phyloP scores from a whole-genome alignment of 2,888 invertebrate species.

The Parthenolecanium corni region DNA sequence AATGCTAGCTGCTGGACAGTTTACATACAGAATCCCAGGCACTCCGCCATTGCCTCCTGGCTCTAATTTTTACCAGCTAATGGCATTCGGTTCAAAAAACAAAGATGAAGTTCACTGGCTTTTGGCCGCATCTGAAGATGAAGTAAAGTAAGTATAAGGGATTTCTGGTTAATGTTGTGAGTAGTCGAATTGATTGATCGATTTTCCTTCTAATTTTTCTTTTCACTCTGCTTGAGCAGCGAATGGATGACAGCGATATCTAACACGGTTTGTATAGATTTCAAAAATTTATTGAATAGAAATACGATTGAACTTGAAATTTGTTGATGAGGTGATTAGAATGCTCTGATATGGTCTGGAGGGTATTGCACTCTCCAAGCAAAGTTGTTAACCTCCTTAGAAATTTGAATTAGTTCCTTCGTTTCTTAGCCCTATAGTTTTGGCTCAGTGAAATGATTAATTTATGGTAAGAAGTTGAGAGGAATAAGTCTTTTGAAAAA shows the following conservation, averaged over 20 bases:
- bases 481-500: no score
- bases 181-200: not conserved
- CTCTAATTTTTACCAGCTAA: slow-evolving; percentile 57
- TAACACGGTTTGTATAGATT: slow-evolving; percentile 56
- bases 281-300: not conserved
- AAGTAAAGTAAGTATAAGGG: slow-evolving; percentile 54
- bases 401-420: no score
- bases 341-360: no score
- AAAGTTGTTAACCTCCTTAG: no score
- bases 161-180: not conserved
- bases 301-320: not conserved
- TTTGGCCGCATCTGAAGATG: slow-evolving; percentile 62
- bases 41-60: slow-evolving; percentile 59
- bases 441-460: no score
- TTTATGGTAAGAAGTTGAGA: no score
- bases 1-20: slow-evolving; percentile 66
- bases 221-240: slow-evolving; percentile 40
- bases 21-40: slow-evolving; percentile 65
- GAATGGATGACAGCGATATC: slow-evolving; percentile 71
- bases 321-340: no score
- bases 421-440: no score
- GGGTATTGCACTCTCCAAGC: no score
- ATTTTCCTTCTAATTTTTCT: not conserved
- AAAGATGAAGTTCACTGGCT: slow-evolving; percentile 69
- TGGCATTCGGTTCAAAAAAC: slow-evolving; percentile 61